phyloP scores from a whole-genome alignment of 2,797 vertebrate genomes.

The Lepidocolaptes lacrymiger region DNA sequence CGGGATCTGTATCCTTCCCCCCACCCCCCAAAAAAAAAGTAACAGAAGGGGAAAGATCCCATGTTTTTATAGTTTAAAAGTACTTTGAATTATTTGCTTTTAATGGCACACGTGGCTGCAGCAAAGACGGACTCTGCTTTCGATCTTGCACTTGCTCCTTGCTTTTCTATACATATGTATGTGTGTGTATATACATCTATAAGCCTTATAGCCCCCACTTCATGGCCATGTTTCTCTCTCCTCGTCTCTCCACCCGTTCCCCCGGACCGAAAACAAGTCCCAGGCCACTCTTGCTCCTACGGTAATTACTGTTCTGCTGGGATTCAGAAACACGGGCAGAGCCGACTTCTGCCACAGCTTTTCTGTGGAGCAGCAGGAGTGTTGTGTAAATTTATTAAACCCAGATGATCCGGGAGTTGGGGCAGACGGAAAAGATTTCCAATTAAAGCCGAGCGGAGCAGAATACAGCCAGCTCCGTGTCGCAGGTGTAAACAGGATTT shows the following conservation, averaged over 20 bases:
- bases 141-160: constrained; percentile 48
- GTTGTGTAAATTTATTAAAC: constrained; percentile 74
- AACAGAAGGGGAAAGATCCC: neutral
- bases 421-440: constrained; percentile 80
- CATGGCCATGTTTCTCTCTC: neutral
- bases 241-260: neutral
- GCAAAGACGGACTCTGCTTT: constrained; percentile 27
- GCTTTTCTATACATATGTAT: neutral
- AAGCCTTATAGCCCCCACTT: neutral
- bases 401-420: constrained; percentile 74
- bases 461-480: constrained; percentile 37
- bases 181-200: neutral
- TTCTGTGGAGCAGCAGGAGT: constrained; percentile 60
- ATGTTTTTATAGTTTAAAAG: constrained; percentile 45
- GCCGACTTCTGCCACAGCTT: constrained; percentile 6
- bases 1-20: neutral
- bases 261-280: neutral
- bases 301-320: constrained; percentile 9
- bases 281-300: constrained; percentile 18
- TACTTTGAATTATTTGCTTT: constrained; percentile 59
- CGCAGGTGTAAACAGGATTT: constrained; percentile 77
- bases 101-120: constrained; percentile 49
- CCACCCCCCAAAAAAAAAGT: neutral
- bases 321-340: constrained; percentile 31
- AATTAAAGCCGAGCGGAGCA: constrained; percentile 72